Evolutionary conservation across 2,797 vertebrate genomes (phyloP).

Genomic region (Nannoperca obscura): DNA sequence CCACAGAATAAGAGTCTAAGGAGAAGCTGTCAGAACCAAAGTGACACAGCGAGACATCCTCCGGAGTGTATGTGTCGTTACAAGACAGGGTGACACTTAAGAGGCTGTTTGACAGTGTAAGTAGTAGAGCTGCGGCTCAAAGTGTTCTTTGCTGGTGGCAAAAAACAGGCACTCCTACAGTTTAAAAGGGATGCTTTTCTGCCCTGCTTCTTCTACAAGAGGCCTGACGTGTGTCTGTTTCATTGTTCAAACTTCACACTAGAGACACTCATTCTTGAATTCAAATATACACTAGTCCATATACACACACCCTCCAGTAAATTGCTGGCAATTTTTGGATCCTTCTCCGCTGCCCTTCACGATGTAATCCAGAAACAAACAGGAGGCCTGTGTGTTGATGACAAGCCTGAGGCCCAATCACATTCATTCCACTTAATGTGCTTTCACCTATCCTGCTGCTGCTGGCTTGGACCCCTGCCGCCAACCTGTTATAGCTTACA

Average conservation of each 20-base stretch:
- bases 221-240: slow-evolving; percentile 22
- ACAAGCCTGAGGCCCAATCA: slow-evolving; percentile 70
- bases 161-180: slow-evolving; percentile 27
- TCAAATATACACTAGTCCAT: slow-evolving; percentile 29
- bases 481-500: slow-evolving; percentile 60
- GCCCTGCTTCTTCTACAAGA: slow-evolving; percentile 36
- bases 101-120: slow-evolving; percentile 60
- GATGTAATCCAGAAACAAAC: slow-evolving; percentile 79
- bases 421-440: slow-evolving; percentile 82
- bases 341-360: slow-evolving; percentile 71
- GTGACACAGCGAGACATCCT: slow-evolving; percentile 62
- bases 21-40: slow-evolving; percentile 73
- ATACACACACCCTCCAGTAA: slow-evolving; percentile 51
- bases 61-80: slow-evolving; percentile 60
- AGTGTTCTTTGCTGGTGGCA: slow-evolving; percentile 51
- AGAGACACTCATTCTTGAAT: slow-evolving; percentile 30
- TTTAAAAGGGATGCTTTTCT: slow-evolving; percentile 48
- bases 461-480: slow-evolving; percentile 66
- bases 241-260: slow-evolving; percentile 34
- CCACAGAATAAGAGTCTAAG: slow-evolving; percentile 66
- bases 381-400: slow-evolving; percentile 67
- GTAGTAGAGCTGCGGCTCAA: slow-evolving; percentile 43
- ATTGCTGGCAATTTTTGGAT: slow-evolving; percentile 74
- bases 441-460: slow-evolving; percentile 71
- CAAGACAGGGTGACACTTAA: slow-evolving; percentile 66